phyloP scores from a whole-genome alignment of 53 echinoderm and acorn worm genomes.

The Echinometra lucunter region DNA sequence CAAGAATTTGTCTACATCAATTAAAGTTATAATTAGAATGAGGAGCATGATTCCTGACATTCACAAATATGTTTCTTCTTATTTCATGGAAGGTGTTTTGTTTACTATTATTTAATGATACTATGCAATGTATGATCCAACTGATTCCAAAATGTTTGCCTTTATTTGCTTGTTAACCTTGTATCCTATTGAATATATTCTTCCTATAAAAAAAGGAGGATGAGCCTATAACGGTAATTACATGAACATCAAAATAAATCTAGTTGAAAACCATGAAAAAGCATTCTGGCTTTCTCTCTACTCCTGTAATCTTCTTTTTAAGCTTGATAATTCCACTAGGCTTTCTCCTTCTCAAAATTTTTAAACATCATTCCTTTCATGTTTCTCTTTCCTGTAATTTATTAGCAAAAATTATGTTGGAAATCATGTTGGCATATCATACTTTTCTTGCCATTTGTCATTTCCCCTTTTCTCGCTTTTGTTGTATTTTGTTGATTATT shows the following conservation, averaged over 20 bases:
- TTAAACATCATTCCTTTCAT: constrained; percentile 12
- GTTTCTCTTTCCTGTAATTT: neutral
- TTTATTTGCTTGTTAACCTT: neutral
- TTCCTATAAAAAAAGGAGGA: constrained; percentile 2
- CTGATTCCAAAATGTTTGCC: neutral
- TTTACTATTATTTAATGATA: neutral
- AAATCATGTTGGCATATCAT: constrained; percentile 12
- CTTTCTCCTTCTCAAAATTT: neutral
- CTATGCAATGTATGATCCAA: neutral
- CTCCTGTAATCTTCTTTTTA: neutral
- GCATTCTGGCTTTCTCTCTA: neutral
- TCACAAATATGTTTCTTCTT: neutral
- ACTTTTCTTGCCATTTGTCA: neutral
- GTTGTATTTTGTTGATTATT: neutral
- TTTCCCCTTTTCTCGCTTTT: no score
- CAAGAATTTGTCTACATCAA: neutral
- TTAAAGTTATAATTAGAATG: neutral
- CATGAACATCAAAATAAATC: neutral
- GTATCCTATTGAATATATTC: neutral
- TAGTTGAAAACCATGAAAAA: neutral
- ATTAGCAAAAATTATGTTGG: neutral
- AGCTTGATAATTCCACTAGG: neutral
- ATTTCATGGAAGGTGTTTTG: neutral
- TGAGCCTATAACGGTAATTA: constrained; percentile 8
- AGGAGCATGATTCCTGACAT: neutral